Conservation (phyloP, 2,888 invertebrate species). For the Calameuta idolon region DNA sequence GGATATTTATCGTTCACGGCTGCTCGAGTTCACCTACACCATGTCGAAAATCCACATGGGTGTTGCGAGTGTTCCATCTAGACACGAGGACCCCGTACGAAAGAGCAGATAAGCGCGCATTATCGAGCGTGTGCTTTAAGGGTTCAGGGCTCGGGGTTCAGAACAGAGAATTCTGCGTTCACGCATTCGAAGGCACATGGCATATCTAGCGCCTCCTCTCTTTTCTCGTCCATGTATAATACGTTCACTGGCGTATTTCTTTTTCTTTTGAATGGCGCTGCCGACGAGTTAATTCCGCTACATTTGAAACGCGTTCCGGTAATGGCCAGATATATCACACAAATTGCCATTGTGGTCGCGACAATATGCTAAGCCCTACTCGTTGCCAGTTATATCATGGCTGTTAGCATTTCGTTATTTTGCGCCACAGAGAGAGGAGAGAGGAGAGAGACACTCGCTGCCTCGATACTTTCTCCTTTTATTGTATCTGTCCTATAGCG, state of each 20-base stretch:
- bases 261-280: conserved; percentile 3
- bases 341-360: conserved; percentile 66
- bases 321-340: conserved; percentile 61
- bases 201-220: neutral
- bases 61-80: neutral
- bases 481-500: no score
- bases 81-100: neutral
- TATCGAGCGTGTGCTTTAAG: conserved; percentile 25
- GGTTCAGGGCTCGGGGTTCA: neutral
- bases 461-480: neutral
- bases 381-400: conserved; percentile 27
- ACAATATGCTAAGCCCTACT: conserved; percentile 59
- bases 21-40: conserved; percentile 27
- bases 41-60: neutral
- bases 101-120: conserved; percentile 28
- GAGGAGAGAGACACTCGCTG: neutral
- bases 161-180: neutral
- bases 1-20: conserved; percentile 57
- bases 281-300: conserved; percentile 62
- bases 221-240: neutral
- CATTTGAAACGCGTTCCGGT: conserved; percentile 58
- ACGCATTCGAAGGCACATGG: neutral
- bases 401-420: conserved; percentile 62
- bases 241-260: conserved; percentile 13
- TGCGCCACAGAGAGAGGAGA: conserved; percentile 2